These are phyloP conservation scores for Diabrotica virgifera DNA, from an alignment of 1,140 invertebrate species.

Conservation along the genomic window DNA sequence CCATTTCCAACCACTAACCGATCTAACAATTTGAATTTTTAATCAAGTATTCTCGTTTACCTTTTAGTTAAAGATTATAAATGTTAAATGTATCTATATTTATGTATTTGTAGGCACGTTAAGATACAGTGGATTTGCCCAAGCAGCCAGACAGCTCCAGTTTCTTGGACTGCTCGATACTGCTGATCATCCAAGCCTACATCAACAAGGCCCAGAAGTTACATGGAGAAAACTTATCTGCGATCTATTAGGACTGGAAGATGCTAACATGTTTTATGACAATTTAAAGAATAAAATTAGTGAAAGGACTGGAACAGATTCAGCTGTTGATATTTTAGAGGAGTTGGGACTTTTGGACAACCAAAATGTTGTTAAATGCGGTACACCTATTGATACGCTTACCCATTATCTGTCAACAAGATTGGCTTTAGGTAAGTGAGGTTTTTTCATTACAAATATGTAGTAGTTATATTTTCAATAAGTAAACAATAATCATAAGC, in stretches of 20 bases:
- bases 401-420: constrained; percentile 85
- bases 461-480: too few relatives aligned
- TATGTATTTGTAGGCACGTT: constrained; percentile 18
- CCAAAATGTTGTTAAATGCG: constrained; percentile 76
- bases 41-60: too few relatives aligned
- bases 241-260: constrained; percentile 77
- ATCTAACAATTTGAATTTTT: too few relatives aligned
- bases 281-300: constrained; percentile 80
- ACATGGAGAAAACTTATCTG: constrained; percentile 94
- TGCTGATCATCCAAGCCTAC: constrained; percentile 81
- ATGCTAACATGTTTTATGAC: constrained; percentile 87
- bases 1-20: too few relatives aligned
- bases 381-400: constrained; percentile 89
- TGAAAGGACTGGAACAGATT: constrained; percentile 71
- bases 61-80: too few relatives aligned
- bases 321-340: constrained; percentile 71
- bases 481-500: too few relatives aligned
- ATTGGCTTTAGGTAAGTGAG: constrained; percentile 69
- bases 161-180: constrained; percentile 85
- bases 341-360: constrained; percentile 84
- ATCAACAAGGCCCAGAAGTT: constrained; percentile 91
- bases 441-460: constrained; percentile 15
- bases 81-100: too few relatives aligned
- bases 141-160: constrained; percentile 83
- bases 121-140: constrained; percentile 73